Evolutionary conservation across 1,140 invertebrate genomes (phyloP).

Genomic region (Psix sp.): DNA sequence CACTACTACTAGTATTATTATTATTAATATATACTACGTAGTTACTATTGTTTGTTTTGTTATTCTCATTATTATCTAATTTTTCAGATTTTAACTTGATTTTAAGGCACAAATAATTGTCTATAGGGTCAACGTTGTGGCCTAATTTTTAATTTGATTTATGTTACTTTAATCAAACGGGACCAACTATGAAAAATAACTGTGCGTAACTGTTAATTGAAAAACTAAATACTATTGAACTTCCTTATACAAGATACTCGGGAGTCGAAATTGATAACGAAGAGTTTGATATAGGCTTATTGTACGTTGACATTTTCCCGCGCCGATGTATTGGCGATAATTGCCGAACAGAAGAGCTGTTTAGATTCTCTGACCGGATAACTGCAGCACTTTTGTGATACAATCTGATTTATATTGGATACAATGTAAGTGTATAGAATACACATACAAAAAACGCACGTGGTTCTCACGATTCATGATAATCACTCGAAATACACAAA

Average conservation of each 20-base stretch:
- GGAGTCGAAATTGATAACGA: constrained; percentile 35
- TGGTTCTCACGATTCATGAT: constrained; percentile 57
- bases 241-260: constrained; percentile 41
- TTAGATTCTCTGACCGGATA: constrained; percentile 65
- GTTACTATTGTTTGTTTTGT: no score
- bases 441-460: constrained; percentile 46
- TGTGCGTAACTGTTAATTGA: constrained; percentile 41
- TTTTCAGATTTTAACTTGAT: no score
- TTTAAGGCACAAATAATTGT: no score
- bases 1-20: no score
- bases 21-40: no score
- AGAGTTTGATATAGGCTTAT: constrained; percentile 44
- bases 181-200: no score
- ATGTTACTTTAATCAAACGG: no score
- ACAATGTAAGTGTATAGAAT: constrained; percentile 58
- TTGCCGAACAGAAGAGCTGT: constrained; percentile 65
- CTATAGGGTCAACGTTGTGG: no score
- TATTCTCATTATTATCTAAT: no score
- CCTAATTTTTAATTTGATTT: no score
- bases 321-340: constrained; percentile 71
- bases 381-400: constrained; percentile 64
- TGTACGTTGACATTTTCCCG: constrained; percentile 67
- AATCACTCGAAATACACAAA: constrained; percentile 40
- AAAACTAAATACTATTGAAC: constrained; percentile 51
- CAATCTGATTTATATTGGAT: constrained; percentile 73